These are phyloP conservation scores for Gymnocypris eckloni DNA, from an alignment of 2,797 vertebrate genomes.

Conservation along the genomic window DNA sequence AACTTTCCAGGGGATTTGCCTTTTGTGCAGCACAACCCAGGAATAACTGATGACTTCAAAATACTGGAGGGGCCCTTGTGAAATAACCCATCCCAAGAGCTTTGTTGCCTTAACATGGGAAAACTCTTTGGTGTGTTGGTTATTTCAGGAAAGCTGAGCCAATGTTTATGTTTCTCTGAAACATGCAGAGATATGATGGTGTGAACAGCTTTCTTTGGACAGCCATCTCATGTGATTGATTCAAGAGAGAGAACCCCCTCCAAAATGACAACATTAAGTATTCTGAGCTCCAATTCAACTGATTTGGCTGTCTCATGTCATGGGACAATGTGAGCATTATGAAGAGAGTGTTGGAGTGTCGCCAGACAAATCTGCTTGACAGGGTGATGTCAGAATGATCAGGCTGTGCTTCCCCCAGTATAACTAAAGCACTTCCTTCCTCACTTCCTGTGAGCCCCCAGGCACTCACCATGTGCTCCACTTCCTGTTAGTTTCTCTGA, in stretches of 20 bases:
- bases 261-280: background rate
- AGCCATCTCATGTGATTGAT: background rate
- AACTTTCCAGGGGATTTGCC: conserved; percentile 10
- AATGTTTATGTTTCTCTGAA: conserved; percentile 70
- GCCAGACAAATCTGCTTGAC: conserved; percentile 54
- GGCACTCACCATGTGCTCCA: conserved; percentile 67
- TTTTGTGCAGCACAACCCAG: conserved; percentile 34
- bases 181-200: conserved; percentile 54
- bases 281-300: background rate
- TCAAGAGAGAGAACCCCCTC: background rate
- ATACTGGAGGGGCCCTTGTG: background rate
- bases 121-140: conserved; percentile 58
- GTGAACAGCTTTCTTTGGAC: conserved; percentile 17
- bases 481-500: conserved; percentile 70
- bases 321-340: conserved; percentile 25
- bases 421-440: conserved; percentile 73
- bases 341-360: conserved; percentile 16
- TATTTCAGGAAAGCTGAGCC: conserved; percentile 65
- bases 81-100: conserved; percentile 39
- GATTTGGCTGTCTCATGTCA: background rate
- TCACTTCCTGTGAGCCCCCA: conserved; percentile 75
- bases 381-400: conserved; percentile 57
- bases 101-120: conserved; percentile 67
- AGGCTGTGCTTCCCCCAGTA: conserved; percentile 58
- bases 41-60: conserved; percentile 31